A percentile compares a stretch with the other conserved stretches of the same genome.
Evolutionary conservation across 1,140 invertebrate species (phyloP).

Genomic region (Pogonognathellus flavescens): DNA sequence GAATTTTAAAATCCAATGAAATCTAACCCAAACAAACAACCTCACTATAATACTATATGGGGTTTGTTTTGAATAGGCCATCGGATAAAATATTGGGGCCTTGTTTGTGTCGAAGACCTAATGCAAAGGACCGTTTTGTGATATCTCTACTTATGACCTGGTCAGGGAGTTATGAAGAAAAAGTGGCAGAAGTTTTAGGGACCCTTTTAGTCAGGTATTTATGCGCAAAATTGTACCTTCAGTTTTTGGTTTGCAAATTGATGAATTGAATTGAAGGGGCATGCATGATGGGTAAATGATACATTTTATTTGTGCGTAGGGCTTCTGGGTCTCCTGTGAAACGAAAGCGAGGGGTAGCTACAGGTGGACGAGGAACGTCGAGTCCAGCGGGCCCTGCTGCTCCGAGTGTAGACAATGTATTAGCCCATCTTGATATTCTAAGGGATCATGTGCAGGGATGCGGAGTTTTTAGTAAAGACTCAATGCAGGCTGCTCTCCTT

Average conservation of each 20-base stretch:
- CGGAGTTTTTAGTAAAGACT: conserved; percentile 81
- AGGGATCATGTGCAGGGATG: conserved; percentile 76
- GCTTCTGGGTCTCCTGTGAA: conserved; percentile 87
- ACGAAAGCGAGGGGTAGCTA: conserved; percentile 80
- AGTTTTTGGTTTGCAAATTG: too few species aligned
- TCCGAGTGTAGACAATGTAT: conserved; percentile 83
- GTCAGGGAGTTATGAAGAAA: conserved; percentile 70
- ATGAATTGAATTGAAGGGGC: too few species aligned
- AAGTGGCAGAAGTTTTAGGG: conserved; percentile 56
- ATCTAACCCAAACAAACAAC: not conserved
- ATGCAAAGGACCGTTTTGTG: conserved; percentile 71
- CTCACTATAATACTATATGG: too few species aligned
- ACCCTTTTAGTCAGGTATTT: conserved; percentile 74
- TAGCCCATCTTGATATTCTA: conserved; percentile 92
- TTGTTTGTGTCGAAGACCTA: conserved; percentile 59
- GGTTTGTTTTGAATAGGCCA: conserved; percentile 56
- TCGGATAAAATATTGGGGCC: conserved; percentile 61
- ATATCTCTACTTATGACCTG: conserved; percentile 81
- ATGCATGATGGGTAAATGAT: not conserved
- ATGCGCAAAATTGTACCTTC: not conserved
- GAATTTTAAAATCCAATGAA: too few species aligned
- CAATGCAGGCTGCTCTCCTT: conserved; percentile 87
- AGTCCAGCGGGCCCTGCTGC: conserved; percentile 69
- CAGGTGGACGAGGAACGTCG: conserved; percentile 73
- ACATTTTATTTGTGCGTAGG: conserved; percentile 69